Evolutionary conservation across 2,797 vertebrate genomes (phyloP).

Genomic region (Pangasius larnaudii): DNA sequence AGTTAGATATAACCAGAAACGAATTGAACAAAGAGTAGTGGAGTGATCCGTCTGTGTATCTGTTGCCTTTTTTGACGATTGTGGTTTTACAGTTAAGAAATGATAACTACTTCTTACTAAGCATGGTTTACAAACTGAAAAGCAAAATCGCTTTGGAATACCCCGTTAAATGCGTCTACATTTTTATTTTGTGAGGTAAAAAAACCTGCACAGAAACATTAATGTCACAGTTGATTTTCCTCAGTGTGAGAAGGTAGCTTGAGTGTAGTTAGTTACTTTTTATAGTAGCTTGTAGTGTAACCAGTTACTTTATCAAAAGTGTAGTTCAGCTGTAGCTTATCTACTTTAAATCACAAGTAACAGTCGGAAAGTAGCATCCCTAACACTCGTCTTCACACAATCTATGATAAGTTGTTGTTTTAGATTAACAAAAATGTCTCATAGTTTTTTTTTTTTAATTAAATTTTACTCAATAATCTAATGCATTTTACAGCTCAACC

Average conservation of each 20-base stretch:
- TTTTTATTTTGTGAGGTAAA: background rate
- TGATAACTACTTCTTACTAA: background rate
- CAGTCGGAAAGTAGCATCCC: background rate
- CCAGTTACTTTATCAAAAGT: background rate
- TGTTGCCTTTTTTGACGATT: background rate
- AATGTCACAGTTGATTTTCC: background rate
- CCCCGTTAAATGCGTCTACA: background rate
- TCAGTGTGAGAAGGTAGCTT: background rate
- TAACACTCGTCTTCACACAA: background rate
- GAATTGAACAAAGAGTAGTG: background rate
- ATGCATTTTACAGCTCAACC: conserved; percentile 78
- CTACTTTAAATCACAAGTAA: background rate
- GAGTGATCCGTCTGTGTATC: background rate
- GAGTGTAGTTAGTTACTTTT: background rate
- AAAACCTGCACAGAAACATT: background rate
- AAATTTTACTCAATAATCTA: conserved; percentile 14
- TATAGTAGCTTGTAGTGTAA: background rate
- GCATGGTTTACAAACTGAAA: background rate
- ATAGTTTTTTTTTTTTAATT: background rate
- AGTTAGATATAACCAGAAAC: background rate
- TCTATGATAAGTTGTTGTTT: background rate
- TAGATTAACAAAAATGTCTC: background rate
- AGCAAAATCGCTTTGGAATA: background rate
- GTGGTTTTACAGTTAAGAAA: background rate
- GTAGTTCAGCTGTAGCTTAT: background rate